phyloP scores from a whole-genome alignment of 2,113 vertebrate species.

The Caretta caretta region DNA sequence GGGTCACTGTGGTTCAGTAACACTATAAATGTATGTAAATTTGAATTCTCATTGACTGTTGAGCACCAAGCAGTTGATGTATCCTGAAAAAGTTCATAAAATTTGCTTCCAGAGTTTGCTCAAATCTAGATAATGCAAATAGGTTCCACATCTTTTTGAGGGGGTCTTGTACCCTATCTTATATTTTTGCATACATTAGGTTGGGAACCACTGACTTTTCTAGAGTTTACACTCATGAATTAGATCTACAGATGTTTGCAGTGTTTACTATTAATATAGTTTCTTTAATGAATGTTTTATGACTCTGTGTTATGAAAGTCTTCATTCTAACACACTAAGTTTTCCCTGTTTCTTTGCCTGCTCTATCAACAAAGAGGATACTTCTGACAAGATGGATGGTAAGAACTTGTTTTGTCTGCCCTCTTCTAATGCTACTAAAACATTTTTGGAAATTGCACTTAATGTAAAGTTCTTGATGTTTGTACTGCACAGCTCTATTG shows the following conservation, averaged over 20 bases:
- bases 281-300: constrained; percentile 73
- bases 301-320: constrained; percentile 52
- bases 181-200: background rate
- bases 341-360: constrained; percentile 87
- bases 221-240: constrained; percentile 44
- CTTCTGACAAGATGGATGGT: constrained; percentile 99
- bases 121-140: background rate
- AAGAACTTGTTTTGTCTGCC: constrained; percentile 84
- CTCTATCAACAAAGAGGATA: constrained; percentile 94
- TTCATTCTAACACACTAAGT: constrained; percentile 86
- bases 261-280: constrained; percentile 70
- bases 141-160: background rate
- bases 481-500: constrained; percentile 17
- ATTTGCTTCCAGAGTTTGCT: background rate
- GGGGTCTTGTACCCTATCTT: background rate
- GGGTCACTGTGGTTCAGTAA: background rate
- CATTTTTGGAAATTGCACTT: constrained; percentile 19
- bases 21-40: background rate
- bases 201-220: constrained; percentile 11
- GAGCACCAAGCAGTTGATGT: background rate
- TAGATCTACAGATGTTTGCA: constrained; percentile 45
- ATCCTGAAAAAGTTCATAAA: background rate
- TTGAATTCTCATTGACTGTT: background rate
- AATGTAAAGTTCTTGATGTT: constrained; percentile 38
- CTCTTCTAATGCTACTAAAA: constrained; percentile 57